phyloP scores from a whole-genome alignment of 2,113 vertebrate genomes.

The Gorsachius goisagi region DNA sequence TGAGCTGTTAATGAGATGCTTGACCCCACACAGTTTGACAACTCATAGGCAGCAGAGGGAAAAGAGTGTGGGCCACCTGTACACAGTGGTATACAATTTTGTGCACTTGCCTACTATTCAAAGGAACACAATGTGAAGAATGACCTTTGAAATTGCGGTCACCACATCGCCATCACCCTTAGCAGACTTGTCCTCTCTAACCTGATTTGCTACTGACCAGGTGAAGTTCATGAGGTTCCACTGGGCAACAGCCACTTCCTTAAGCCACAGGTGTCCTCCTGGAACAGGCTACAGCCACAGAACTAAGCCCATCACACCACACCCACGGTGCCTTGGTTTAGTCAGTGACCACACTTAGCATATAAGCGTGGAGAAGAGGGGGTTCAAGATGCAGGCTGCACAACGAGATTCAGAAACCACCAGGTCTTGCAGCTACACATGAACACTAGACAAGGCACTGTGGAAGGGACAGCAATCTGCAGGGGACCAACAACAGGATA shows the following conservation, averaged over 20 bases:
- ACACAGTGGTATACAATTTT: not conserved
- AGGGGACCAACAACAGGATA: not conserved
- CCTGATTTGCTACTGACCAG: not conserved
- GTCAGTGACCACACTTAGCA: not conserved
- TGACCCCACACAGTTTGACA: not conserved
- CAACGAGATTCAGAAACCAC: not conserved
- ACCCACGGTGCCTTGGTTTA: not conserved
- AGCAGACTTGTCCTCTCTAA: not conserved
- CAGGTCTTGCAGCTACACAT: not conserved
- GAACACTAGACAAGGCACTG: not conserved
- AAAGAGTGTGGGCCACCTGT: not conserved
- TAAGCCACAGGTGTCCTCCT: not conserved
- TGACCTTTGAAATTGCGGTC: not conserved
- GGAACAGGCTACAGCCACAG: not conserved
- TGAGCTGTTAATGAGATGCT: not conserved
- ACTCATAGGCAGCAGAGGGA: not conserved
- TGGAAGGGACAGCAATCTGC: not conserved
- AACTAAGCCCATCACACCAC: not conserved
- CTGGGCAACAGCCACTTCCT: not conserved
- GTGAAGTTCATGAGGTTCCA: not conserved
- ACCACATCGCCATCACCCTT: not conserved
- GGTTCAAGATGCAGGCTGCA: not conserved
- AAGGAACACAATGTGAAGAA: not conserved
- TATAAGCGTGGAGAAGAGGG: not conserved
- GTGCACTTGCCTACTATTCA: not conserved